Evolutionary conservation across 2,888 invertebrate genomes (phyloP), one percentile per base, ranked within the genome.

Genomic region (Drosophila antonietae): DNA sequence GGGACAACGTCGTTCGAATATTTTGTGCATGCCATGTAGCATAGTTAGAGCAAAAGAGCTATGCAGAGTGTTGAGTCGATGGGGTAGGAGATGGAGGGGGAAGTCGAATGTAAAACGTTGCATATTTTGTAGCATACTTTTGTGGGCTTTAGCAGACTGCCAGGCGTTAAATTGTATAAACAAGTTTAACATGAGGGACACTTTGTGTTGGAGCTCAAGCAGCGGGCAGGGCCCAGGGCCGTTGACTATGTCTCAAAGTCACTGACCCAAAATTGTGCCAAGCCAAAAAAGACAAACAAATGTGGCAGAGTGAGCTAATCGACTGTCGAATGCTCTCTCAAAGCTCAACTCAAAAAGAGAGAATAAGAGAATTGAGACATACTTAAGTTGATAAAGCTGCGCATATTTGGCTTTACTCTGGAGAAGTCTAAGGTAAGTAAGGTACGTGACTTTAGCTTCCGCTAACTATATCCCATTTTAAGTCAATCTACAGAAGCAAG

Each of bases 221-320:
- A 2, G 8, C 28, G 12, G 28, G 8, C 10, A 20, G 20, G 6
- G 14, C 28, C 28, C 15, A 6, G 37, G 12, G 18, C 55, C 14
- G 33, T 31, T 33, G 31, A 31, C 51, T 8, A 44, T 23, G 41
- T 66, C 39, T 52, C 46, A 23, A 58, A 75, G 86, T 75, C 86
- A 80, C 61, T 85, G 83, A 84, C 83, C 83, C 68, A 68, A 78
- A 80, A 70, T 61, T 71, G 69, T 59, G 67, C 68, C 64, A 67
- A 47, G 62, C 60, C 65, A 39, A 66, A 47, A 39, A 49, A 39
- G 12, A 18, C 12, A 51, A 49, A 12, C 18, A 51, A 33, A 15
- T 7, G 28, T 28, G 0, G 2, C 2, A 15, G 1, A 15, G 8
- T 8, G 28, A 14, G 14, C 7, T 15, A 23, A 8, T 18, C 49